Evolutionary conservation across 2,797 vertebrate species (phyloP), one percentile per base, ranked within the genome.

Genomic region (Sebastolobus alascanus): DNA sequence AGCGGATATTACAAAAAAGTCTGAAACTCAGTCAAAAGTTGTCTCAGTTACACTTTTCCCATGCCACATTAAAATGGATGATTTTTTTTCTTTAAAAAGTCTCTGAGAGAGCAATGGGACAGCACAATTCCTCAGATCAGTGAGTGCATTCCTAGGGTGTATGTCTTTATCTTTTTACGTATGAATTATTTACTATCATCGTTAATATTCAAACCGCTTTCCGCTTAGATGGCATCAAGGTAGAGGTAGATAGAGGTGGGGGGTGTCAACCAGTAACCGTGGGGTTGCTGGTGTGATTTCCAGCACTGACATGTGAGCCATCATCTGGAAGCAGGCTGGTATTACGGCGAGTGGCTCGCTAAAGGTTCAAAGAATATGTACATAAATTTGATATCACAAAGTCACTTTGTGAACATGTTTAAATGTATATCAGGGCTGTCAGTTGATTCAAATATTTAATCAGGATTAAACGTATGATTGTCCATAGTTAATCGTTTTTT

Each of bases 271-370:
- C 60, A 6, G 35, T 61, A 58, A 61, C 25, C 33, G 27, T 2
- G 16, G 4, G 46, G 59, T 10, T 64, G 29, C 33, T 35, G 20
- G 63, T 68, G 69, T 55, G 55, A 58, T 14, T 66, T 59, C 73
- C 31, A 27, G 7, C 31, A 68, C 61, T 61, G 70, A 80, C 31
- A 78, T 67, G 50, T 79, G 77, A 82, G 70, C 64, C 64, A 52
- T 60, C 78, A 73, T 50, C 73, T 70, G 52, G 67, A 70, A 52
- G 46, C 61, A 50, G 25, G 33, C 16, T 54, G 27, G 58, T 55
- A 67, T 82, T 79, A 20, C 16, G 46, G 46, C 18, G 18, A 20
- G 46, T 50, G 43, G 25, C 25, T 25, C 25, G 25, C 25, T 25
- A 25, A 25, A 25, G 25, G 43, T 46, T 0, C 43, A 46, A 46